Base-by-base conservation (phyloP, 2,113 vertebrate species). In the Colius striatus region DNA sequence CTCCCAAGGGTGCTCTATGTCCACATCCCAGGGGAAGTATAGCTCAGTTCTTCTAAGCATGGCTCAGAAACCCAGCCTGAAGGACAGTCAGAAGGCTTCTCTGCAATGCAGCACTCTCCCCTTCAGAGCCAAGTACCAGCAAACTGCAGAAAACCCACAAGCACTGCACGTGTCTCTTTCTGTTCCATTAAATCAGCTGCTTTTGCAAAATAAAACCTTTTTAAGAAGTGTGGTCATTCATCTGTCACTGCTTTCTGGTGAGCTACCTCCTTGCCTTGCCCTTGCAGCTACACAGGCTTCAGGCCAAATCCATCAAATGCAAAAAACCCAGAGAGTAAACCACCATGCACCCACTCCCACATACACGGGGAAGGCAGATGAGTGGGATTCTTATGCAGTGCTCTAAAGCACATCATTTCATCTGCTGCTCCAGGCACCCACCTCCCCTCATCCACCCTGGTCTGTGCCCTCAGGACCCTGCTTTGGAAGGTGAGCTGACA, bases 71-170 rank as follows among this genome's bases (percentile, higher is more conserved):
- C 4, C 4, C 68, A 83, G 78, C 89, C 77, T 74, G 66, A 94
- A 94, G 90, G 90, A 84, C 89, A 84, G 76, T 36, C 67, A 54
- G 54, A 21, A 77, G 84, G 67, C 74, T 91, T 20, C 84, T 85
- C 96, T 90, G 95, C 95, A 96, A 88, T 97, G 93, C 92, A 96
- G 87, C 91, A 85, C 25, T 83, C 70, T 43, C 60, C 54, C 75
- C 50, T 43, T 67, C 68, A 66, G 75, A 96, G 85, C 88, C 82
- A 88, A 94, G 84, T 12, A 71, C 67, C 36, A 81, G 53, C 72
- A 75, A 95, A 84, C 68, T 78, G 82, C 79, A 50, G 71, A 81
- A 88, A 93, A 94, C 84, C 94, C 71, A 71, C 79, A 94, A 90
- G 76, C 72, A 29, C 48, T 45, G 41, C 45, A 71, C 0, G 4